Evolutionary conservation across 1,140 invertebrate genomes (phyloP), one percentile per base, ranked within the genome.

Genomic region (Trialeurodes vaporariorum): DNA sequence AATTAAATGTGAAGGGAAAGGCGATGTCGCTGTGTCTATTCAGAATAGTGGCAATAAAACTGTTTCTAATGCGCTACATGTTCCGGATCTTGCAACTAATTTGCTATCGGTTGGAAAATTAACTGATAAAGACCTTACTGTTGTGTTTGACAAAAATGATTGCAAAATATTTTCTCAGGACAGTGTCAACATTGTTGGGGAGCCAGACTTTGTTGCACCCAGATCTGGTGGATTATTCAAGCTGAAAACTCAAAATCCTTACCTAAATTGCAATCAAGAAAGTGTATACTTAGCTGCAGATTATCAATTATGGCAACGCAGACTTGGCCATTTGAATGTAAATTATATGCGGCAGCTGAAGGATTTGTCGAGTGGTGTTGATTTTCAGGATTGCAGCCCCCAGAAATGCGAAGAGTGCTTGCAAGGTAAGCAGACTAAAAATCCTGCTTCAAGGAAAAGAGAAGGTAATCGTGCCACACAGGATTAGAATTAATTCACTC

Each of bases 401-500:
- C 5, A 9, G 5, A 5, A 49, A 17, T 49, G 34, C 17, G 34
- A 49, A 49, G 5, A 17, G 5, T 49, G 34, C 34, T 9, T 49
- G 5, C 34, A 17, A 5, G 34, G 34, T 5, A 49, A 49, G 17
- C 17, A 9, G 17, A 49, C 34, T 17, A 5, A 49, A 9, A 49
- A 49, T 9, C 34, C 17, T 49, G 34, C 34, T 9, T 49, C 34
- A 49, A 49, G 34, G 34, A 9, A 17, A 5, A 49, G 34, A 49
- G 17, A 49, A 49, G 34, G 34, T 49, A 49, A 5, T 17, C 34
- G 34, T 17, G 34, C 34, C 34, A 49, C 34, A 5, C 5, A 49
- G 34, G 17, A 49, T 49, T 68, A 25, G 70, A 71, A 65, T 22
- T 63, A 11, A 17, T 70, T 25, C 72, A 70, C 27, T 63, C 65